Percentiles rank a stretch among this genome's conserved stretches.
Conservation (phyloP, 2,888 invertebrate species). For the Notocelia uddmanniana region DNA sequence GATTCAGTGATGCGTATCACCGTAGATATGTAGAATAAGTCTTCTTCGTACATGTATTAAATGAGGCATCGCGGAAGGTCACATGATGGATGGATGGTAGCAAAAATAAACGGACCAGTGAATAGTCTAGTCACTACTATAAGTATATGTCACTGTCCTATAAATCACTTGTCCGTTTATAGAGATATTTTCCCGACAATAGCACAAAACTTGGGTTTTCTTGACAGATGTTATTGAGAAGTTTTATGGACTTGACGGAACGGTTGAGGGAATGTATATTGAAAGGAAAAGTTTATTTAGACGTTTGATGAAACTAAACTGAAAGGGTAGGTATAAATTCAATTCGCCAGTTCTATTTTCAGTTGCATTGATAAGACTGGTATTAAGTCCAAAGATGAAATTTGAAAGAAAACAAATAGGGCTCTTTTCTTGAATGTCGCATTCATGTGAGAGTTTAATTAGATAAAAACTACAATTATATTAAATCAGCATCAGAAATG, state of each 20-base stretch:
- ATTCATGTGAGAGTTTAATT: too few relatives aligned
- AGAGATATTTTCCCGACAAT: background rate
- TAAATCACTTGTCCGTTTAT: conserved; percentile 16
- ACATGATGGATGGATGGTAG: conserved; percentile 15
- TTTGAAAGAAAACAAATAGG: background rate
- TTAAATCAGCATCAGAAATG: too few relatives aligned
- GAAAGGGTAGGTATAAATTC: background rate
- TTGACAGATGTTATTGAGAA: conserved; percentile 23
- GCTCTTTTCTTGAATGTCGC: background rate
- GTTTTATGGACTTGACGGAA: conserved; percentile 9
- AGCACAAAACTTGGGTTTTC: conserved; percentile 14
- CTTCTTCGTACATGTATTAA: conserved; percentile 15
- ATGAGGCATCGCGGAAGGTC: conserved; percentile 20
- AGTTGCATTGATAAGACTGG: background rate
- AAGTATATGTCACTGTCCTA: conserved; percentile 14
- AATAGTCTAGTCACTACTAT: conserved; percentile 22
- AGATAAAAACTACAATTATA: too few relatives aligned
- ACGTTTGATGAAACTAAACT: background rate
- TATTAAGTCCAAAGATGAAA: background rate
- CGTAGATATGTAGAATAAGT: background rate
- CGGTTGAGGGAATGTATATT: background rate
- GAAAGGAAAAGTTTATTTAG: background rate
- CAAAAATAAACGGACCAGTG: conserved; percentile 13
- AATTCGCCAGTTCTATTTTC: too few relatives aligned
- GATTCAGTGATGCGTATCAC: background rate